Percentiles rank a stretch among this genome's conserved stretches.
Evolutionary conservation across 2,113 vertebrate species (phyloP).

Genomic region (Platysternon megacephalum): DNA sequence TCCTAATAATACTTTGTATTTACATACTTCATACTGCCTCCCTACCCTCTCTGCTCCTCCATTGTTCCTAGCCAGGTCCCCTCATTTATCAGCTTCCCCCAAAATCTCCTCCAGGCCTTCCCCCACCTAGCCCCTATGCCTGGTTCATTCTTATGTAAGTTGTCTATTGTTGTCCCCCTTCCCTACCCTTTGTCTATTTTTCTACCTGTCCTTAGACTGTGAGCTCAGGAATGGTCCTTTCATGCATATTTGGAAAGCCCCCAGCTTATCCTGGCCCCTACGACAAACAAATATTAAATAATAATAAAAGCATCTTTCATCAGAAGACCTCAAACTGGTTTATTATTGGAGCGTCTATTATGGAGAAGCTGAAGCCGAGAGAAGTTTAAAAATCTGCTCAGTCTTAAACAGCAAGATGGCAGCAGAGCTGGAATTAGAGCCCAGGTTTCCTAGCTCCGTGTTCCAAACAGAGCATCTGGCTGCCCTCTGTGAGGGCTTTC

Average conservation of each 20-base stretch:
- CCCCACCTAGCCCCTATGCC: background rate
- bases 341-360: constrained; percentile 48
- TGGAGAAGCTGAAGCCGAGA: background rate
- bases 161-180: background rate
- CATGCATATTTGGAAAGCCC: background rate
- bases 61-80: constrained; percentile 33
- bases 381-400: background rate
- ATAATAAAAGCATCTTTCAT: background rate
- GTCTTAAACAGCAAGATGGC: rapidly evolving
- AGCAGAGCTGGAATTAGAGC: background rate
- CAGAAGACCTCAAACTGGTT: constrained; percentile 8
- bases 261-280: background rate
- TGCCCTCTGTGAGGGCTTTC: background rate
- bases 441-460: background rate
- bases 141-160: background rate
- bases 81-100: constrained; percentile 1
- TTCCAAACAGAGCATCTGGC: background rate
- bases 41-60: background rate
- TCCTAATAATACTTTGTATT: background rate
- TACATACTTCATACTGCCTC: background rate
- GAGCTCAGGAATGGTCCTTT: background rate
- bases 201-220: background rate
- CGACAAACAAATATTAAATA: constrained; percentile 8
- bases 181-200: background rate
- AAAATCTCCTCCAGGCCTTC: background rate